Percentiles rank a stretch among this genome's conserved stretches.
Conservation (phyloP, 2,113 vertebrate species). For the Xenotilapia longispinis region DNA sequence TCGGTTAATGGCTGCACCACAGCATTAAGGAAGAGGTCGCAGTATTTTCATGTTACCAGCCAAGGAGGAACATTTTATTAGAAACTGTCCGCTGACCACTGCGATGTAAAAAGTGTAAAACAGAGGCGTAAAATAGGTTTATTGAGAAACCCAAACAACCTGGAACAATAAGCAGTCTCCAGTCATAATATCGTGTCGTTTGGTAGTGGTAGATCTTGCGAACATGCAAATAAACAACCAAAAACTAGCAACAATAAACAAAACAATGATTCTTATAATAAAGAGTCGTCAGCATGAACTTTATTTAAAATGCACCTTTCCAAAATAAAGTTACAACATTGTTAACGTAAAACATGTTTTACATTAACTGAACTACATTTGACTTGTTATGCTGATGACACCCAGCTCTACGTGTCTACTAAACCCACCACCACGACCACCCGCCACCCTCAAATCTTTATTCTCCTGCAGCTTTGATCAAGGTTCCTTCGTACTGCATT, state of each 20-base stretch:
- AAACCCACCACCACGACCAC: neutral
- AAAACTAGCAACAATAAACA: neutral
- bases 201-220: neutral
- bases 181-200: neutral
- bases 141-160: too few relatives aligned
- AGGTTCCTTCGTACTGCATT: neutral
- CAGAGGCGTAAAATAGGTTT: neutral
- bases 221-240: neutral
- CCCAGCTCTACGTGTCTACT: neutral
- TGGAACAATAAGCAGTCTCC: neutral
- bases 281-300: neutral
- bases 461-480: neutral
- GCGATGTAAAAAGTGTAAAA: neutral
- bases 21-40: neutral
- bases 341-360: neutral
- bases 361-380: neutral
- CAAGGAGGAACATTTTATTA: neutral
- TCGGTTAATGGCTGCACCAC: neutral
- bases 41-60: neutral
- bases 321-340: neutral
- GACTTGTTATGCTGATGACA: neutral
- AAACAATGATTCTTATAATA: neutral
- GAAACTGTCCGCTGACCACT: neutral
- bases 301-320: neutral
- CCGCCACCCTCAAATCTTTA: neutral